A percentile compares a stretch with the other conserved stretches of the same genome.
These are phyloP conservation scores for Microtus oregoni DNA, from an alignment of 2,113 vertebrate genomes.

Conservation along the genomic window DNA sequence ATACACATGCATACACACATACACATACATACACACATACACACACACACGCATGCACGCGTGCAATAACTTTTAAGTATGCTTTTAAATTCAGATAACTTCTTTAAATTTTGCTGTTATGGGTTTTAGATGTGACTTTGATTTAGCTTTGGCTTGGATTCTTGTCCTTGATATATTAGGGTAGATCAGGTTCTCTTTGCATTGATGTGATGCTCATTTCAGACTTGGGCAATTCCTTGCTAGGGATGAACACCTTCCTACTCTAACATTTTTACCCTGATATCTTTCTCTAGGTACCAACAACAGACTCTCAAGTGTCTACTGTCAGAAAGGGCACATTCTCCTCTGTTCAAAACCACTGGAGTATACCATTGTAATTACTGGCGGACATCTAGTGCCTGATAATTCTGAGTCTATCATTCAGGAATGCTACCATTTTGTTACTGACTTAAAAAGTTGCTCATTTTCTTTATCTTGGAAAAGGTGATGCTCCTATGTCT, in stretches of 20 bases:
- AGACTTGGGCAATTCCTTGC: background rate
- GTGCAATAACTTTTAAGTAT: background rate
- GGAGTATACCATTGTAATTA: background rate
- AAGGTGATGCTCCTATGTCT: background rate
- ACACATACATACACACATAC: background rate
- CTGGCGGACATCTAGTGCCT: background rate
- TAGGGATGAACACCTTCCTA: background rate
- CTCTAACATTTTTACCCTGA: background rate
- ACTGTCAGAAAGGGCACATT: background rate
- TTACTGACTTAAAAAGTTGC: background rate
- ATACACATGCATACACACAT: too few relatives aligned
- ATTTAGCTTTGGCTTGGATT: slow-evolving; percentile 26
- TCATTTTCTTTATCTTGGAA: slow-evolving; percentile 33
- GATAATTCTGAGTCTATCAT: background rate
- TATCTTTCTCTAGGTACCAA: background rate
- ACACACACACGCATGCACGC: background rate
- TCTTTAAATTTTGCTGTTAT: slow-evolving; percentile 33
- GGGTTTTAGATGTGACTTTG: background rate
- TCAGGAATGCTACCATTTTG: background rate
- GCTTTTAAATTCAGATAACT: background rate
- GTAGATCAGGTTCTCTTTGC: background rate
- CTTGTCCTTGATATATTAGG: slow-evolving; percentile 25
- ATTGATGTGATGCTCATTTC: background rate
- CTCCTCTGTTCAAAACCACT: background rate
- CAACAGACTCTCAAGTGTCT: background rate